These are phyloP conservation scores for Drosophila trapezifrons DNA, from an alignment of 1,140 invertebrate species.

Conservation along the genomic window DNA sequence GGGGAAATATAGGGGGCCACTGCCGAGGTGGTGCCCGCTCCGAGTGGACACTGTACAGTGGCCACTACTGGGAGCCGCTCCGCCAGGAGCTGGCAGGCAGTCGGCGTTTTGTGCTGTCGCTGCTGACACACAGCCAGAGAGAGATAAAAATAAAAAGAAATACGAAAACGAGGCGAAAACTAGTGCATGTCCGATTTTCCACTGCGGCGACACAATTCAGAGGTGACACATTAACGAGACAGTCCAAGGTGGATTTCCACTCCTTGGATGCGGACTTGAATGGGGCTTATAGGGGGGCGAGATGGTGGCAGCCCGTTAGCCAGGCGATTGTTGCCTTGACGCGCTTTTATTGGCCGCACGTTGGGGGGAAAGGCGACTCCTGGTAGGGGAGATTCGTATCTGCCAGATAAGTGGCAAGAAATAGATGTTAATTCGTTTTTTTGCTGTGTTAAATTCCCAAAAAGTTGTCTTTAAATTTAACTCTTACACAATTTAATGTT, in stretches of 20 bases:
- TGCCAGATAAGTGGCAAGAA: neutral
- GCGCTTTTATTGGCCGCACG: conserved; percentile 66
- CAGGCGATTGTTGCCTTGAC: conserved; percentile 55
- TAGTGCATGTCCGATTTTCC: conserved; percentile 27
- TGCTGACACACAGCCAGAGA: conserved; percentile 64
- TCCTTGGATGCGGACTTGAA: conserved; percentile 4
- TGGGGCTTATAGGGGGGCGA: neutral
- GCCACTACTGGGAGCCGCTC: conserved; percentile 58
- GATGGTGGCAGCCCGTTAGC: neutral
- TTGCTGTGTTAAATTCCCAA: neutral
- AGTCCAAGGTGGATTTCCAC: conserved; percentile 42
- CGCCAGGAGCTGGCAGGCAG: conserved; percentile 53
- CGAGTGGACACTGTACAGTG: conserved; percentile 48
- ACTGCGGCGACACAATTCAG: conserved; percentile 23
- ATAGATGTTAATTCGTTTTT: conserved; percentile 9
- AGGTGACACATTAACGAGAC: conserved; percentile 36
- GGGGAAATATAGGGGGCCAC: conserved; percentile 15
- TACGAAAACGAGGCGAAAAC: conserved; percentile 51
- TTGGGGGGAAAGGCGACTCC: conserved; percentile 27
- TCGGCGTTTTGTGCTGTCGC: conserved; percentile 68
- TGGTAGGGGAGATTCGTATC: conserved; percentile 19
- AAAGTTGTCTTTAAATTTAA: neutral
- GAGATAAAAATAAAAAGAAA: conserved; percentile 71
- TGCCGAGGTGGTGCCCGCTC: conserved; percentile 24
- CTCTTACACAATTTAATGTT: too few species aligned